Percentiles rank a stretch among this genome's conserved stretches.
Evolutionary conservation across 2,113 vertebrate species (phyloP).

Genomic region (Myrmecobius fasciatus): DNA sequence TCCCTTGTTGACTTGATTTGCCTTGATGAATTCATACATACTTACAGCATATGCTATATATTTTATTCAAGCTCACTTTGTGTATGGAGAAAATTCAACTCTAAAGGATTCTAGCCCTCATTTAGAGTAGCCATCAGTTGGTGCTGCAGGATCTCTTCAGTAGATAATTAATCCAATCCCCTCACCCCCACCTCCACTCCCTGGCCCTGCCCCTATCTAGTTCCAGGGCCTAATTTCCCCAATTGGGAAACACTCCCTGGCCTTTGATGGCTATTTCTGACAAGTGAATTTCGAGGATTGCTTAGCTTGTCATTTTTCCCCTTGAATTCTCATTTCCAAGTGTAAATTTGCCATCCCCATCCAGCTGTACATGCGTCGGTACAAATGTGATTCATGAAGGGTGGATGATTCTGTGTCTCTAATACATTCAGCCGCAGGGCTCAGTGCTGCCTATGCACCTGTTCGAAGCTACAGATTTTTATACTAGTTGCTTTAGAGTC

Average conservation of each 20-base stretch:
- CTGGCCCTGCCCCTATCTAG: not conserved
- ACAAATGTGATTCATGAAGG: not conserved
- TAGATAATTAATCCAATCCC: not conserved
- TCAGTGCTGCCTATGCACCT: not conserved
- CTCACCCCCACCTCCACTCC: not conserved
- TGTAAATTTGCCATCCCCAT: not conserved
- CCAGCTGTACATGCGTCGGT: accelerated
- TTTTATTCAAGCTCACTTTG: not conserved
- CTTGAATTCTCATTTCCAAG: not conserved
- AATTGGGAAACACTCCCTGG: not conserved
- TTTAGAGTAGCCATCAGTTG: not conserved
- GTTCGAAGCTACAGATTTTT: slow-evolving; percentile 10
- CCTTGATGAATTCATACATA: too few relatives aligned
- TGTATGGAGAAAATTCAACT: not conserved
- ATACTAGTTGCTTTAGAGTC: not conserved
- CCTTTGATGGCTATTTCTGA: not conserved
- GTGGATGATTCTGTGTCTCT: not conserved
- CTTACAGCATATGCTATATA: not conserved
- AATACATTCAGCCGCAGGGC: slow-evolving; percentile 19
- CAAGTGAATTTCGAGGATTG: not conserved
- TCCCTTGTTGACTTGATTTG: not conserved
- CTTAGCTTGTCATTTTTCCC: not conserved
- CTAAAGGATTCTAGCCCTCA: not conserved
- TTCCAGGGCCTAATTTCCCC: not conserved
- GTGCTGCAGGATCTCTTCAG: not conserved